Conservation (phyloP, 1,140 invertebrate genomes). For the Brachionus paranguensis region DNA sequence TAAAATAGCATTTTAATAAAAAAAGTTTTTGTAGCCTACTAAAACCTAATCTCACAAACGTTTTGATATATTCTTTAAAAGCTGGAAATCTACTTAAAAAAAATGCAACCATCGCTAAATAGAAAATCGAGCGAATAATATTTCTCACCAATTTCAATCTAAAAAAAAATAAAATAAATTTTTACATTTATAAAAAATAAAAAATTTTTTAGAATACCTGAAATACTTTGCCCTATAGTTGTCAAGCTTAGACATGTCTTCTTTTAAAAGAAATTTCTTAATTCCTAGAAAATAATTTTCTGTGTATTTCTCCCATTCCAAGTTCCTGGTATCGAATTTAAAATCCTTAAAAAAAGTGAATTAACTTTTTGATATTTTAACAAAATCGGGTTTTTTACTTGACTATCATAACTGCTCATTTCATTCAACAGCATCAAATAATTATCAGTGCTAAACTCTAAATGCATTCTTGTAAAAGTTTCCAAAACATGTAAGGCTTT, state of each 20-base stretch:
- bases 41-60: not conserved
- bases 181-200: not conserved
- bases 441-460: constrained; percentile 72
- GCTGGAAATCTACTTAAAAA: not conserved
- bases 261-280: constrained; percentile 51
- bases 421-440: constrained; percentile 61
- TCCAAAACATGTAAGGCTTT: constrained; percentile 67
- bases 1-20: constrained; percentile 2
- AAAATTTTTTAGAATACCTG: not conserved
- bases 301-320: constrained; percentile 51
- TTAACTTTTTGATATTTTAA: not conserved
- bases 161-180: not conserved
- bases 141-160: constrained; percentile 5
- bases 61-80: not conserved
- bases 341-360: constrained; percentile 40
- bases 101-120: not conserved
- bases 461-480: constrained; percentile 73
- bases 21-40: not conserved
- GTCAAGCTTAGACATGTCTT: constrained; percentile 45
- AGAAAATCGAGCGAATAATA: not conserved
- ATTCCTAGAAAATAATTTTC: constrained; percentile 50
- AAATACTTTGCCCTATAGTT: not conserved
- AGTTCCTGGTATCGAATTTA: constrained; percentile 49
- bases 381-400: constrained; percentile 43
- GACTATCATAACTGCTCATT: constrained; percentile 62